Evolutionary conservation across 2,888 invertebrate species (phyloP).

Genomic region (Congeria kusceri): DNA sequence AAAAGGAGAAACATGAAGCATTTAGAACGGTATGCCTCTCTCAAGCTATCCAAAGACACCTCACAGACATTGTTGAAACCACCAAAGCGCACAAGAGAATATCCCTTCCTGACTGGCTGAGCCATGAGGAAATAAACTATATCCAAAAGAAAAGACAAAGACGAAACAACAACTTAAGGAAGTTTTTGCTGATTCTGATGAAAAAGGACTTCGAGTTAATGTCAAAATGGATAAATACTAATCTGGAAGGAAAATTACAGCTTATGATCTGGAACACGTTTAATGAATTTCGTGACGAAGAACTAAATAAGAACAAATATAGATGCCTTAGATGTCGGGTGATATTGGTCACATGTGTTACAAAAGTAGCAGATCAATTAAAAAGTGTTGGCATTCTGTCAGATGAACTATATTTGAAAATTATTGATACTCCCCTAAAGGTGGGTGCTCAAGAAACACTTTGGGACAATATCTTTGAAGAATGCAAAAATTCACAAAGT

Average conservation of each 20-base stretch:
- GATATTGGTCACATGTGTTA: constrained; percentile 7
- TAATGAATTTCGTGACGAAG: constrained; percentile 46
- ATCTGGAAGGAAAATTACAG: constrained; percentile 8
- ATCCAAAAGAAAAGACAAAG: constrained; percentile 4
- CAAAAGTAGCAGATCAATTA: constrained; percentile 33
- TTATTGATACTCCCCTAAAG: constrained; percentile 5
- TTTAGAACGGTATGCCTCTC: constrained; percentile 46
- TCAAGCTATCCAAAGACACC: constrained; percentile 48
- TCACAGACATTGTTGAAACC: constrained; percentile 38
- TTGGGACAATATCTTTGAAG: constrained; percentile 28
- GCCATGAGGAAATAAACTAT: constrained; percentile 9
- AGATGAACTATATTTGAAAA: constrained; percentile 6
- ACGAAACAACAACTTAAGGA: constrained; percentile 23
- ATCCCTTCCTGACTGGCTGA: constrained; percentile 25
- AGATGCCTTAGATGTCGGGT: constrained; percentile 44
- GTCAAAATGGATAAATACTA: constrained; percentile 37
- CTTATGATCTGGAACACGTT: constrained; percentile 32
- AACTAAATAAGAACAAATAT: constrained; percentile 29
- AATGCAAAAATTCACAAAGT: constrained; percentile 10
- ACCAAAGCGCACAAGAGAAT: neutral
- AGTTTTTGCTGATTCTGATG: constrained; percentile 30
- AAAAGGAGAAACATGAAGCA: constrained; percentile 14
- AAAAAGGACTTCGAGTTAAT: constrained; percentile 34
- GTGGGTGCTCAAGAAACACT: constrained; percentile 37
- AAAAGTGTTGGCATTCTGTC: constrained; percentile 45